A percentile compares a stretch with the other conserved stretches of the same genome.
These are phyloP conservation scores for Salmo trutta DNA, from an alignment of 2,797 vertebrate species.

Conservation along the genomic window DNA sequence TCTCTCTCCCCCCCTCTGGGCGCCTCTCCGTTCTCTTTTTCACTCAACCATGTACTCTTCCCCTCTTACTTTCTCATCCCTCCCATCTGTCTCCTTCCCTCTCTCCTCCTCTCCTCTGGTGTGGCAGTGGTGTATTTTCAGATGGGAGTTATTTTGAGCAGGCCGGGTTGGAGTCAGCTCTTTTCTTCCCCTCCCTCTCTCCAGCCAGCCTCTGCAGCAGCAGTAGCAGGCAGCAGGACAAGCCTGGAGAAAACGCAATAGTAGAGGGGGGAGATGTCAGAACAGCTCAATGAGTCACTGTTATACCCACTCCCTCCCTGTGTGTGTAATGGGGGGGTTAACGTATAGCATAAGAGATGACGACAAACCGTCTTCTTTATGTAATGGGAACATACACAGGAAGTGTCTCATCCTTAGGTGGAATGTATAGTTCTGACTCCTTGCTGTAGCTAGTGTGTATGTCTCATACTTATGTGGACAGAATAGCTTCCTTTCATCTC, in stretches of 20 bases:
- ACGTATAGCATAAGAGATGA: slow-evolving; percentile 1
- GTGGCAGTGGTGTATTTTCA: slow-evolving; percentile 49
- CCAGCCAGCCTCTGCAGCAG: slow-evolving; percentile 45
- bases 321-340: slow-evolving; percentile 22
- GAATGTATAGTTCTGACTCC: background rate
- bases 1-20: background rate
- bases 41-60: too few species aligned
- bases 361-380: background rate
- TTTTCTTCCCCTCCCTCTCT: slow-evolving; percentile 19
- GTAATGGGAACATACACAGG: background rate
- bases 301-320: slow-evolving; percentile 36
- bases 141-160: slow-evolving; percentile 61
- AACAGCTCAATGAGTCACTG: slow-evolving; percentile 62
- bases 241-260: slow-evolving; percentile 52
- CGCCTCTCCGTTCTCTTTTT: background rate
- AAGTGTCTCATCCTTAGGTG: background rate
- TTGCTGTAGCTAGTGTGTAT: background rate
- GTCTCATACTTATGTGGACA: background rate
- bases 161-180: slow-evolving; percentile 52
- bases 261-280: slow-evolving; percentile 53
- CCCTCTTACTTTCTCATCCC: background rate
- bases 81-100: slow-evolving; percentile 3
- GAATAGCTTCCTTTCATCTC: background rate
- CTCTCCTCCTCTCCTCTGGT: slow-evolving; percentile 10
- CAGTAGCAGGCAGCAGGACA: slow-evolving; percentile 40